phyloP scores from a whole-genome alignment of 2,888 invertebrate species.

The Acronicta psi region DNA sequence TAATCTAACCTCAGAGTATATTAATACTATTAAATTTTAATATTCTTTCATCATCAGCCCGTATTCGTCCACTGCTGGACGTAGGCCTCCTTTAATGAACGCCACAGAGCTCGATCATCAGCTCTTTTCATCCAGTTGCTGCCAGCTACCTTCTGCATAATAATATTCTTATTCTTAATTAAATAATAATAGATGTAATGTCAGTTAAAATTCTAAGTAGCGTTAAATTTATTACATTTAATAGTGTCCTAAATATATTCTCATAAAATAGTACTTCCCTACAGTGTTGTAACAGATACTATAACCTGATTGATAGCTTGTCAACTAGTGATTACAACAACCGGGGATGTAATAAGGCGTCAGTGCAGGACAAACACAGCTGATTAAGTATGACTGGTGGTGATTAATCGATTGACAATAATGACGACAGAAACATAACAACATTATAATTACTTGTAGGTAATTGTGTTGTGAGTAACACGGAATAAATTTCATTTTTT shows the following conservation, averaged over 20 bases:
- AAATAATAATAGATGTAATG: too few species aligned
- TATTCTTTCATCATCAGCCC: too few species aligned
- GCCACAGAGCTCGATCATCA: too few species aligned
- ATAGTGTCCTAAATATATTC: neutral
- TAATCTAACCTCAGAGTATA: too few species aligned
- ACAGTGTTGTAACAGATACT: constrained; percentile 13
- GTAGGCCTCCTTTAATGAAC: too few species aligned
- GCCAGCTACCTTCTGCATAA: too few species aligned
- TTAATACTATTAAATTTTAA: too few species aligned
- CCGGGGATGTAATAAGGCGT: constrained; percentile 30
- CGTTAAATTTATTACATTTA: too few species aligned
- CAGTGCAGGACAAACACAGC: constrained; percentile 28
- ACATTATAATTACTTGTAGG: constrained; percentile 31
- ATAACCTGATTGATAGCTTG: constrained; percentile 40
- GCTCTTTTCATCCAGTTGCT: too few species aligned
- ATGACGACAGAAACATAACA: constrained; percentile 27
- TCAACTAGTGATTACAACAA: constrained; percentile 37
- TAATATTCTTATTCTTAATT: too few species aligned
- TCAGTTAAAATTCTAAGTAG: too few species aligned
- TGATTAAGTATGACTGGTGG: constrained; percentile 40
- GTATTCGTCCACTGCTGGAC: too few species aligned
- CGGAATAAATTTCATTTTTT: constrained; percentile 14
- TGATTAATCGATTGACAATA: constrained; percentile 48
- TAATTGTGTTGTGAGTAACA: constrained; percentile 6
- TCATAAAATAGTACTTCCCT: constrained; percentile 29